Evolutionary conservation across 2,113 vertebrate genomes (phyloP).

Genomic region (Boulengeromyrus knoepffleri): DNA sequence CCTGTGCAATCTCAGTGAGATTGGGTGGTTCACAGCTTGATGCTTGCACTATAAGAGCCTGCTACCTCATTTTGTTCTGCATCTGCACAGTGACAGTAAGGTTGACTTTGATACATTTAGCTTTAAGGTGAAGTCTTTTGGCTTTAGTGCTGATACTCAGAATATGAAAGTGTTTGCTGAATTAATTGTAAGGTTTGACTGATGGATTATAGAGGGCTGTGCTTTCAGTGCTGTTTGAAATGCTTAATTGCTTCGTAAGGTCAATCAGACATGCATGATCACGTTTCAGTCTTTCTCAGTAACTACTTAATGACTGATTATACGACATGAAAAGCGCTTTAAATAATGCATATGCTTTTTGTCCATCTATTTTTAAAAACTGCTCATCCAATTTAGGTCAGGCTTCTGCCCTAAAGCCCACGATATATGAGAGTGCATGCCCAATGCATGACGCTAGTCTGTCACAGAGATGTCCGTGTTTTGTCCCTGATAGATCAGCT

Average conservation of each 20-base stretch:
- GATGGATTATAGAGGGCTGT: not conserved
- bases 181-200: not conserved
- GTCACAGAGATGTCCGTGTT: not conserved
- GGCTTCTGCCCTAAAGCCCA: not conserved
- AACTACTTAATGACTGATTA: not conserved
- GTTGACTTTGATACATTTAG: not conserved
- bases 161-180: not conserved
- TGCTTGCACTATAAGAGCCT: not conserved
- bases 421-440: not conserved
- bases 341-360: not conserved
- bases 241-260: not conserved
- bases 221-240: not conserved
- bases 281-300: not conserved
- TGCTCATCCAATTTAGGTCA: not conserved
- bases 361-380: not conserved
- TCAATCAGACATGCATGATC: not conserved
- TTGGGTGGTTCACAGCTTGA: not conserved
- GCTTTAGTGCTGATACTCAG: constrained; percentile 10
- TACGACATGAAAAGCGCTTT: not conserved
- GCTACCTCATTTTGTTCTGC: not conserved
- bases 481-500: constrained; percentile 7
- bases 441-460: not conserved
- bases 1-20: too few species aligned
- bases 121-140: not conserved
- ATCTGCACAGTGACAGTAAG: not conserved